Evolutionary conservation across 1,140 invertebrate genomes (phyloP).

Genomic region (Dendroctonus ponderosae): DNA sequence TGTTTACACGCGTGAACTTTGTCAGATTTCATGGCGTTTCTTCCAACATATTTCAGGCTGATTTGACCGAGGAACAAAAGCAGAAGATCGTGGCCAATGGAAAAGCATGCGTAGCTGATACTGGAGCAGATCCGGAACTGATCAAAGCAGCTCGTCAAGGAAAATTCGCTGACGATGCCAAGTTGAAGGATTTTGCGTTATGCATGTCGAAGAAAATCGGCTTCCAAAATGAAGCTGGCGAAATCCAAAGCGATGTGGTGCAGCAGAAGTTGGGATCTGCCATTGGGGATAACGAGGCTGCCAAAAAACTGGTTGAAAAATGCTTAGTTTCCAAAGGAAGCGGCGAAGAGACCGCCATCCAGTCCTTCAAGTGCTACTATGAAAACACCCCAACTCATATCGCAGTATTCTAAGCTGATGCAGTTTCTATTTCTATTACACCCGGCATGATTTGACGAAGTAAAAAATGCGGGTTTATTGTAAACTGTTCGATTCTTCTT

Average conservation of each 20-base stretch:
- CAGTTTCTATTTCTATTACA: no score
- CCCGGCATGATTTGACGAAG: no score
- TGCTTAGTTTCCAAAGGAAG: conserved; percentile 18
- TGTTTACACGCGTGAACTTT: no score
- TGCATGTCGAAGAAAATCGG: conserved; percentile 54
- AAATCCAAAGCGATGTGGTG: conserved; percentile 50
- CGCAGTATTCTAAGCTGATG: conserved; percentile 12
- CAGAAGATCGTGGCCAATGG: conserved; percentile 17
- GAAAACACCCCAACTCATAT: conserved; percentile 30
- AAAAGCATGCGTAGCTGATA: conserved; percentile 24
- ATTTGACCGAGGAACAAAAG: conserved; percentile 36
- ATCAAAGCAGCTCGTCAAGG: conserved; percentile 27
- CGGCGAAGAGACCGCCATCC: conserved; percentile 31
- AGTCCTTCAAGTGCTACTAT: conserved; percentile 31
- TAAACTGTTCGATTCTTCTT: no score
- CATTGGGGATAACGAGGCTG: conserved; percentile 43
- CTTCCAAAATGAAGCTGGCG: conserved; percentile 48
- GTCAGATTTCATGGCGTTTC: background rate
- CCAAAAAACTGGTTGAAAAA: conserved; percentile 8
- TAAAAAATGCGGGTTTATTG: no score
- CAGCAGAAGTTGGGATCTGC: conserved; percentile 49
- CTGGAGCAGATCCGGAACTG: conserved; percentile 20
- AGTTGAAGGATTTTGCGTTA: conserved; percentile 50
- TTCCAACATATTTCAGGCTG: conserved; percentile 8
- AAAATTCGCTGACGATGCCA: conserved; percentile 48